phyloP scores from a whole-genome alignment of 2,797 vertebrate genomes.

The Lateolabrax maculatus region DNA sequence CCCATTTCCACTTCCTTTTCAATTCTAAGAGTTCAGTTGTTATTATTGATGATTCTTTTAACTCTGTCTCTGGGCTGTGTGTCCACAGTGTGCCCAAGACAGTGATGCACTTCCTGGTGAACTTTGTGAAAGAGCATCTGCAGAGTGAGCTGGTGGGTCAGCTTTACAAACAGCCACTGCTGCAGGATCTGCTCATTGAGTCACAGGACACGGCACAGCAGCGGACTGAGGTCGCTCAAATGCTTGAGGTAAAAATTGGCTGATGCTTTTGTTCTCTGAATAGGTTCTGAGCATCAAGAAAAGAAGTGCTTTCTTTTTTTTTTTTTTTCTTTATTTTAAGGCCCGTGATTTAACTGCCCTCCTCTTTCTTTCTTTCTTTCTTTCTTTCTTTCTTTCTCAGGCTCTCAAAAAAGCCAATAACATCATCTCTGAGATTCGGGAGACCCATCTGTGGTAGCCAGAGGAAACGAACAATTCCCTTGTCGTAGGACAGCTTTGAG shows the following conservation, averaged over 20 bases:
- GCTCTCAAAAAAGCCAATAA: constrained; percentile 88
- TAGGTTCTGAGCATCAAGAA: constrained; percentile 15
- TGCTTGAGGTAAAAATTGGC: constrained; percentile 85
- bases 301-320: constrained; percentile 16
- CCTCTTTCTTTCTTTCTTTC: neutral
- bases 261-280: constrained; percentile 50
- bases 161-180: constrained; percentile 87
- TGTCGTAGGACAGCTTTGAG: constrained; percentile 54
- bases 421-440: constrained; percentile 91
- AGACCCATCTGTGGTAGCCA: constrained; percentile 90
- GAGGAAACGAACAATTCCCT: constrained; percentile 51
- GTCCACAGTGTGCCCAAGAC: constrained; percentile 88
- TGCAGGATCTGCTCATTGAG: constrained; percentile 88
- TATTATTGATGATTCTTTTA: constrained; percentile 25
- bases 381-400: constrained; percentile 69
- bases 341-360: constrained; percentile 27
- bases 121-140: constrained; percentile 89
- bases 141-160: constrained; percentile 91
- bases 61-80: constrained; percentile 28
- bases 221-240: constrained; percentile 86
- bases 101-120: constrained; percentile 92
- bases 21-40: neutral
- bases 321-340: constrained; percentile 25
- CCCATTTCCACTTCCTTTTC: neutral
- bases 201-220: constrained; percentile 90